phyloP scores from a whole-genome alignment of 2,113 vertebrate species.

The Gadus macrocephalus region DNA sequence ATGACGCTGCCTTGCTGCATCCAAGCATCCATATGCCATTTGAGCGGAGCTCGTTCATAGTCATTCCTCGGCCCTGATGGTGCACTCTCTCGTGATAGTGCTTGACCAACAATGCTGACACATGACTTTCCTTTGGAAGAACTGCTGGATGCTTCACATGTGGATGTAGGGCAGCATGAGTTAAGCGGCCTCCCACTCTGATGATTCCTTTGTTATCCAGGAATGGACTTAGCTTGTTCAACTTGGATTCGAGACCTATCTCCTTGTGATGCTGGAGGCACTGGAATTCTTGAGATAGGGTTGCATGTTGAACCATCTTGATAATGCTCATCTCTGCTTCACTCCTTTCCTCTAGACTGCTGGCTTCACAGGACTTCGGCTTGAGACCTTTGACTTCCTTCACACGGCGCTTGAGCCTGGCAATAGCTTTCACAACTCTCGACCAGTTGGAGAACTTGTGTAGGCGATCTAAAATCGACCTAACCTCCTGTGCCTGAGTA shows the following conservation, averaged over 20 bases:
- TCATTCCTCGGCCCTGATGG: slow-evolving; percentile 11
- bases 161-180: neutral
- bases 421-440: too few species aligned
- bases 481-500: too few species aligned
- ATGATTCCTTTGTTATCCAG: slow-evolving; percentile 6
- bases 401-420: too few species aligned
- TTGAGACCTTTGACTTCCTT: too few species aligned
- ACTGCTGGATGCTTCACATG: slow-evolving; percentile 12
- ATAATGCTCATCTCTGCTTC: slow-evolving; percentile 16
- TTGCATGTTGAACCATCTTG: slow-evolving; percentile 1
- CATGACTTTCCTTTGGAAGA: neutral
- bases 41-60: neutral
- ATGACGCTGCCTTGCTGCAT: slow-evolving; percentile 7
- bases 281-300: slow-evolving; percentile 16
- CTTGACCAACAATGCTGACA: slow-evolving; percentile 1
- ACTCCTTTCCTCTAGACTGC: too few species aligned
- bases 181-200: slow-evolving; percentile 10
- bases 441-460: too few species aligned
- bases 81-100: slow-evolving; percentile 4
- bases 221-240: slow-evolving; percentile 7
- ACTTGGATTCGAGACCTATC: too few species aligned
- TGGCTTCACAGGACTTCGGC: too few species aligned
- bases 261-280: slow-evolving; percentile 6
- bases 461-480: too few species aligned
- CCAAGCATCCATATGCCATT: neutral